phyloP scores from a whole-genome alignment of 2,113 vertebrate genomes.

The Erpornis zantholeuca region DNA sequence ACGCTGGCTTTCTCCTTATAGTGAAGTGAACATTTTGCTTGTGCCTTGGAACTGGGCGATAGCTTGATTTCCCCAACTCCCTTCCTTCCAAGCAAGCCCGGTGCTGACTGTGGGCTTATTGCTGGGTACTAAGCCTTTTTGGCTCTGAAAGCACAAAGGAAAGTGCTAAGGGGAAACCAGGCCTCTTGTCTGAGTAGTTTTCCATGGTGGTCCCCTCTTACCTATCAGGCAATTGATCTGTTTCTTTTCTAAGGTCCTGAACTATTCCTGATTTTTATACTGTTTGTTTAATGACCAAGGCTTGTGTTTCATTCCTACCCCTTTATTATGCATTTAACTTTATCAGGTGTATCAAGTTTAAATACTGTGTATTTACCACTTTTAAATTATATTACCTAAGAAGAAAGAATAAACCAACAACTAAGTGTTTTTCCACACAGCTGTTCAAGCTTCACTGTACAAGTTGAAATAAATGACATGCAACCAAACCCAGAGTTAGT shows the following conservation, averaged over 20 bases:
- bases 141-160: constrained; percentile 51
- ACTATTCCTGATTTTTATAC: constrained; percentile 67
- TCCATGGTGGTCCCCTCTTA: background rate
- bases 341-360: constrained; percentile 78
- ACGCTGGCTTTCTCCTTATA: background rate
- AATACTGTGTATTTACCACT: constrained; percentile 83
- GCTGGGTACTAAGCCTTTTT: constrained; percentile 29
- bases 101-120: background rate
- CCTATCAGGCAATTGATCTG: constrained; percentile 10
- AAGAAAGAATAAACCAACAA: constrained; percentile 12
- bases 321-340: constrained; percentile 78
- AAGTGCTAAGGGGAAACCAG: constrained; percentile 52
- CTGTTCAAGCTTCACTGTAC: constrained; percentile 73
- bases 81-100: constrained; percentile 23
- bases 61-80: constrained; percentile 37
- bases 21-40: constrained; percentile 46
- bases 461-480: constrained; percentile 75
- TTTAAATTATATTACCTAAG: constrained; percentile 68
- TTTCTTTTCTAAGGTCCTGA: constrained; percentile 47
- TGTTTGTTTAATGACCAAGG: constrained; percentile 47
- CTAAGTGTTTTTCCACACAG: constrained; percentile 66
- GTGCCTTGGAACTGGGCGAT: constrained; percentile 58
- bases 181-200: background rate
- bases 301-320: constrained; percentile 66
- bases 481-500: constrained; percentile 20